Base-by-base conservation (phyloP, 2,797 vertebrate genomes). In the Sebastes hubbsi region DNA sequence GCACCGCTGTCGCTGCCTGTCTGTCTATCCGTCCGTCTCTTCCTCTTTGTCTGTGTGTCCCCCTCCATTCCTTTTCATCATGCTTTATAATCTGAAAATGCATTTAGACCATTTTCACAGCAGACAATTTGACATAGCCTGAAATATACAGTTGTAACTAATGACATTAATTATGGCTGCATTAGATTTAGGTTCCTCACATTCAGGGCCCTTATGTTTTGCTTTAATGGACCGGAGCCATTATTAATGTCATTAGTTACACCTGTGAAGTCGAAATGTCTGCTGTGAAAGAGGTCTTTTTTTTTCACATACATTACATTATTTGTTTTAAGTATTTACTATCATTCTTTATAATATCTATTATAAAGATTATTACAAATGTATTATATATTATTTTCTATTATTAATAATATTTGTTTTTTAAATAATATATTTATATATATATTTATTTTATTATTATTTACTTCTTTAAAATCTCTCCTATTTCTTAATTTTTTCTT, bases 31-130 rank as follows among this genome's bases (percentile, higher is more conserved):
- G 18, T 71, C 73, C 56, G 14, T 71, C 42, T 78, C 38, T 66
- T 69, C 20, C 70, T 56, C 58, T 82, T 70, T 75, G 49, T 75
- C 79, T 27, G 20, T 66, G 42, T 83, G 24, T 74, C 30, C 46
- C 29, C 60, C 54, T 56, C 42, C 32, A 3, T 29, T 22, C 12
- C n/a, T 32, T 64, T 58, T 59, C 34, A 66, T 72, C 61, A 56
- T 22, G 20, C 6, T 66, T 18, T 67, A 36, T 56, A 32, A 77
- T 59, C 22, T 62, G 27, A 38, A 62, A 56, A 59, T 54, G 56
- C 54, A 29, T 34, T 59, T 4, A 49, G 52, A 75, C 22, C n/a
- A 14, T 70, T 81, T 69, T 72, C 38, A 73, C 29, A 24, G 61
- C 24, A 46, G 9, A 68, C 8, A 25, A 6, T 78, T 60, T 32